Conservation (phyloP, 1,140 invertebrate species). For the Anastrepha ludens region DNA sequence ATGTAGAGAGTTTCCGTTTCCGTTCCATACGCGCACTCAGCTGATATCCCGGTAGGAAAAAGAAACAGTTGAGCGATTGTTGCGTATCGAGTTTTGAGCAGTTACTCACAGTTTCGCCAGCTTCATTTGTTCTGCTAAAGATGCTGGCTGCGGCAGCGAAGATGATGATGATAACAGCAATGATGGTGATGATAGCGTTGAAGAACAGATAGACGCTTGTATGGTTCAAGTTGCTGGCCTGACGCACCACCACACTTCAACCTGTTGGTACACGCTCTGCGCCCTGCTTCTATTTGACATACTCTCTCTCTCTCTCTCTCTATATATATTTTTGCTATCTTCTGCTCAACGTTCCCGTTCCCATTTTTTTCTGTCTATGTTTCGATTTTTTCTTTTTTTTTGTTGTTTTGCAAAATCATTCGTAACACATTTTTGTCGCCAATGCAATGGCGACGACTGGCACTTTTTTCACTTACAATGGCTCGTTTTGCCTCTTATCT, state of each 20-base stretch:
- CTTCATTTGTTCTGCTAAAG: too few species aligned
- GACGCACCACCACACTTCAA: background rate
- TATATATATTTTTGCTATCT: background rate
- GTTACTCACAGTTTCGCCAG: too few species aligned
- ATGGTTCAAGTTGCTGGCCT: too few species aligned
- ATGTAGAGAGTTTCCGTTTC: constrained; percentile 12
- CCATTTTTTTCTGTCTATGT: background rate
- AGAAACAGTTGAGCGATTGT: background rate
- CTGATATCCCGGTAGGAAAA: background rate
- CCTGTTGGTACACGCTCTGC: background rate
- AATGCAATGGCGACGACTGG: background rate
- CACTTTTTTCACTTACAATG: background rate
- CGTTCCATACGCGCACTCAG: background rate
- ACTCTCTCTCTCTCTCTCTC: background rate
- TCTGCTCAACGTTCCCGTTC: background rate
- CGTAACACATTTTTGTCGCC: background rate
- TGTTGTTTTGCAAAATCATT: background rate
- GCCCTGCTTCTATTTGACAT: background rate
- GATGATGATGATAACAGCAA: too few species aligned
- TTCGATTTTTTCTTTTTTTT: too few species aligned
- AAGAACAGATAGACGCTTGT: too few species aligned
- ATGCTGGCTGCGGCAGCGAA: too few species aligned
- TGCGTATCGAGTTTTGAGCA: too few species aligned
- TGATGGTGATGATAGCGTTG: too few species aligned
- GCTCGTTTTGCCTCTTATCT: background rate